Base-by-base conservation (phyloP, 1,140 invertebrate species). In the Apis florea region DNA sequence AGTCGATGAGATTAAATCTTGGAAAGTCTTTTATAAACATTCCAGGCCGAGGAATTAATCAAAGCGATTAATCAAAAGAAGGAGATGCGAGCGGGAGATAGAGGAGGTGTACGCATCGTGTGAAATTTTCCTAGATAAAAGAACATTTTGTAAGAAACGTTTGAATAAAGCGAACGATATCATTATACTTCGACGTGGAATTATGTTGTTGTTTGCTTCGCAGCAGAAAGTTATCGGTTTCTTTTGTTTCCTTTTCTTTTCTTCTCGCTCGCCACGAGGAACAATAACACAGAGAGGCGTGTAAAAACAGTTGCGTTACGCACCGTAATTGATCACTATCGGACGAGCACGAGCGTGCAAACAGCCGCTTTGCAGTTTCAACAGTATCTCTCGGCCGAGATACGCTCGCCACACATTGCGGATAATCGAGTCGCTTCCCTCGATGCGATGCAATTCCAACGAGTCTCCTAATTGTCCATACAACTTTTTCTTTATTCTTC, bases 241-340 rank as follows among this genome's bases (percentile, higher is more conserved):
- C 31, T 21, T 54, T 54, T 19, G 15, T 26, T 1, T 24, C 2
- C 59, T 13, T 8, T 15, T 26, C 59, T 1, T 13, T 13, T 2
- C n/a, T 26, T 15, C n/a, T 24, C 1, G 1, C 6, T 26, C 2
- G 31, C 63, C 58, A 80, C 59, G 68, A 21, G 49, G 59, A 79
- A 79, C 59, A 75, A 66, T 66, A 80, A 67, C 71, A 75, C 53
- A 67, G 71, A 74, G 61, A 74, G 40, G 13, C 79, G 61, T 67
- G 79, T 80, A 80, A 80, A 80, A 75, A 80, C 53, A 31, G 63
- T 80, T 80, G 79, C 63, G 79, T 80, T 80, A 80, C 79, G 79
- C 79, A 75, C 79, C 53, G 79, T 80, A 80, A 80, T 80, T 75
- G 79, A 80, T 80, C 63, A 53, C 47, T 80, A 80, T 80, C 79